Conservation (phyloP, 2,888 invertebrate species). For the Brenthis hecate region DNA sequence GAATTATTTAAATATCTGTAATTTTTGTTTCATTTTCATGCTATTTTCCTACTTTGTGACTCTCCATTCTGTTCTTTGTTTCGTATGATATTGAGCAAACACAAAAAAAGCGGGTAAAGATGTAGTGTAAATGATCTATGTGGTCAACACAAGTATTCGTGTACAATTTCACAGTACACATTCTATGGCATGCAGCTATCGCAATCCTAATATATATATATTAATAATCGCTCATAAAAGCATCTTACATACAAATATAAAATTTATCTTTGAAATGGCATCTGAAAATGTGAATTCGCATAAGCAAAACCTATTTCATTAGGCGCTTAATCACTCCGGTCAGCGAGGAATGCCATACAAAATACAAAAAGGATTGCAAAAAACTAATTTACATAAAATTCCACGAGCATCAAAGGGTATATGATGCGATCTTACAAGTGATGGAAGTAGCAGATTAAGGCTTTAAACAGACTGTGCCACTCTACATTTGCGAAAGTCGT, state of each 20-base stretch:
- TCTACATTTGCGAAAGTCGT: slow-evolving; percentile 1
- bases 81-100: too few relatives aligned
- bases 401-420: slow-evolving; percentile 50
- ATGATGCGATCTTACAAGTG: slow-evolving; percentile 37
- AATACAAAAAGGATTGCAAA: slow-evolving; percentile 47
- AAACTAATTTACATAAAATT: slow-evolving; percentile 72
- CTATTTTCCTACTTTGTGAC: too few relatives aligned
- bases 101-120: too few relatives aligned
- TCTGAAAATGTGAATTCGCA: slow-evolving; percentile 33
- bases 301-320: slow-evolving; percentile 36
- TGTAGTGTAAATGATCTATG: too few relatives aligned
- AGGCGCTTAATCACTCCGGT: slow-evolving; percentile 35
- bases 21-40: too few relatives aligned
- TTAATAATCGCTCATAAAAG: too few relatives aligned
- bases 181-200: too few relatives aligned
- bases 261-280: slow-evolving; percentile 20
- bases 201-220: too few relatives aligned
- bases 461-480: slow-evolving; percentile 33
- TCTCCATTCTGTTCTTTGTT: too few relatives aligned
- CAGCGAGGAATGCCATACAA: slow-evolving; percentile 49
- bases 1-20: too few relatives aligned
- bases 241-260: not conserved
- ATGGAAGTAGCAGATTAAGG: slow-evolving; percentile 52
- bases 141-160: too few relatives aligned
- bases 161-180: too few relatives aligned